phyloP scores from a whole-genome alignment of 2,113 vertebrate species.

The Porphyrio hochstetteri region DNA sequence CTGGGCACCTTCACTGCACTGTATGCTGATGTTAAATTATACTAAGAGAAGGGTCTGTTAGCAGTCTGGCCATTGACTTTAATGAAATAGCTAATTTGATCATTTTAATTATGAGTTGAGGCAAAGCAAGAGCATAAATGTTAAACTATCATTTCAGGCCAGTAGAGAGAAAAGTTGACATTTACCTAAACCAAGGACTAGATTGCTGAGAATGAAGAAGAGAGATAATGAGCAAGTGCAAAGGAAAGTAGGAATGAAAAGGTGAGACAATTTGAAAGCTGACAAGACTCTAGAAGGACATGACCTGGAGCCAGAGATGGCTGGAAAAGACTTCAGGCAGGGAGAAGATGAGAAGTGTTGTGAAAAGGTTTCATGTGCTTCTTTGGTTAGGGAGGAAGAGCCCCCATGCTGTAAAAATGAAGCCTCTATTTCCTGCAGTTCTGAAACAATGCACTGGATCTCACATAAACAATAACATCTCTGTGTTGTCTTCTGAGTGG shows the following conservation, averaged over 20 bases:
- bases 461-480: not conserved
- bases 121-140: constrained; percentile 37
- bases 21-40: constrained; percentile 14
- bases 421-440: not conserved
- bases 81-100: constrained; percentile 46
- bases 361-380: constrained; percentile 13
- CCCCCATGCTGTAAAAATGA: not conserved
- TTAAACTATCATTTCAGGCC: constrained; percentile 57
- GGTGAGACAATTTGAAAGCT: constrained; percentile 48
- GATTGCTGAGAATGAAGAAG: constrained; percentile 38
- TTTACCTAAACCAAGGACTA: constrained; percentile 53
- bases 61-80: constrained; percentile 14
- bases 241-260: constrained; percentile 48
- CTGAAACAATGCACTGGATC: not conserved
- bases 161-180: constrained; percentile 54
- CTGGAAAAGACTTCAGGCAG: not conserved
- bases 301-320: not conserved
- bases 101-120: constrained; percentile 45
- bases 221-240: constrained; percentile 49
- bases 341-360: not conserved
- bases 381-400: not conserved
- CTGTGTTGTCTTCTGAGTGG: constrained; percentile 15
- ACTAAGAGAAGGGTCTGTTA: not conserved
- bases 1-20: not conserved
- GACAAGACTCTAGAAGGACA: constrained; percentile 43